A percentile compares a stretch with the other conserved stretches of the same genome.
Conservation (phyloP, 2,888 invertebrate genomes). For the Drosophila planitibia region DNA sequence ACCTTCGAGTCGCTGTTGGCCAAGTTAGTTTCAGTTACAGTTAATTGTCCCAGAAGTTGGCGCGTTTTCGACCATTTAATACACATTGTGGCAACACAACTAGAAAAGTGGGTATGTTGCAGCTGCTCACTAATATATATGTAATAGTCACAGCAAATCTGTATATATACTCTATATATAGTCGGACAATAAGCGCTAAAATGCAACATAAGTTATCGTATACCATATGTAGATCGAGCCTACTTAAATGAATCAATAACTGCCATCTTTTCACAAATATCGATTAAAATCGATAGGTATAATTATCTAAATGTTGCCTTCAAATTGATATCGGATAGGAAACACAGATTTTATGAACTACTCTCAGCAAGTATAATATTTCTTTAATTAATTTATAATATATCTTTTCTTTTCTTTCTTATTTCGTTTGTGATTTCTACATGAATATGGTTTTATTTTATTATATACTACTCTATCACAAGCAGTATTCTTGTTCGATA, state of each 20-base stretch:
- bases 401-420: no score
- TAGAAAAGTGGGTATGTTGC: neutral
- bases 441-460: no score
- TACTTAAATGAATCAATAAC: neutral
- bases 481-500: no score
- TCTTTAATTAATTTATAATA: no score
- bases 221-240: neutral
- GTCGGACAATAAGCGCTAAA: no score
- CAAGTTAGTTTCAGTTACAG: constrained; percentile 32
- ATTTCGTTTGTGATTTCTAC: no score
- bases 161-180: neutral
- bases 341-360: no score
- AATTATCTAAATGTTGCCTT: neutral
- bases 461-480: no score
- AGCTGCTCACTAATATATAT: neutral
- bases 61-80: neutral
- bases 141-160: no score
- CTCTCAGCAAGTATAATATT: no score
- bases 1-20: constrained; percentile 9
- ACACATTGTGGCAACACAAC: neutral
- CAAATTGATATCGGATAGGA: no score
- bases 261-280: neutral
- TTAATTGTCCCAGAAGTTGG: neutral
- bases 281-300: neutral
- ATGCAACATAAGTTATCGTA: neutral